These are phyloP conservation scores for Cosmia trapezina DNA, from an alignment of 2,888 invertebrate species.

Conservation along the genomic window DNA sequence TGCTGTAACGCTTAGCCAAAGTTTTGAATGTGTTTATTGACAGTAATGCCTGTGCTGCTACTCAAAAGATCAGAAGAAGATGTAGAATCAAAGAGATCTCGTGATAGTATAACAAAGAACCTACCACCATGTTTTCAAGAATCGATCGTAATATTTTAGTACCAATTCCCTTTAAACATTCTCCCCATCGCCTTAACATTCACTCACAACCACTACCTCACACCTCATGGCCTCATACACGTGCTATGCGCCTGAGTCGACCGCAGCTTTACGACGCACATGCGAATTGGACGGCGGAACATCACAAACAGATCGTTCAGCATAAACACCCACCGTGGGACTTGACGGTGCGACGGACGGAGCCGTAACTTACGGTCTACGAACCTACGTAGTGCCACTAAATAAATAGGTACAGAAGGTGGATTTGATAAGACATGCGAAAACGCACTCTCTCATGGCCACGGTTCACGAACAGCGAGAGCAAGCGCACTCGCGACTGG, in stretches of 20 bases:
- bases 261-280: constrained; percentile 82
- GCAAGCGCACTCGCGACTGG: not conserved
- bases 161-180: not conserved
- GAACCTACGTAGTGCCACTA: constrained; percentile 33
- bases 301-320: constrained; percentile 76
- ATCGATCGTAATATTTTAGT: not conserved
- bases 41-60: not conserved
- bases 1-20: not conserved
- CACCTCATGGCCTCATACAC: constrained; percentile 56
- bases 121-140: not conserved
- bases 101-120: not conserved
- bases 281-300: constrained; percentile 82
- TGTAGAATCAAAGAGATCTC: not conserved
- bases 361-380: constrained; percentile 61
- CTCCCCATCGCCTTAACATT: constrained; percentile 19
- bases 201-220: constrained; percentile 36
- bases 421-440: not conserved
- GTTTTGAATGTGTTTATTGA: not conserved
- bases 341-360: constrained; percentile 60
- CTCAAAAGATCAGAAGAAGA: not conserved
- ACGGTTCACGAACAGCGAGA: not conserved
- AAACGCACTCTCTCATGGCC: not conserved
- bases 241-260: constrained; percentile 72
- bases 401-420: constrained; percentile 8
- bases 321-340: constrained; percentile 68